Conservation (phyloP, 2,113 vertebrate species). For the Myocastor coypus region DNA sequence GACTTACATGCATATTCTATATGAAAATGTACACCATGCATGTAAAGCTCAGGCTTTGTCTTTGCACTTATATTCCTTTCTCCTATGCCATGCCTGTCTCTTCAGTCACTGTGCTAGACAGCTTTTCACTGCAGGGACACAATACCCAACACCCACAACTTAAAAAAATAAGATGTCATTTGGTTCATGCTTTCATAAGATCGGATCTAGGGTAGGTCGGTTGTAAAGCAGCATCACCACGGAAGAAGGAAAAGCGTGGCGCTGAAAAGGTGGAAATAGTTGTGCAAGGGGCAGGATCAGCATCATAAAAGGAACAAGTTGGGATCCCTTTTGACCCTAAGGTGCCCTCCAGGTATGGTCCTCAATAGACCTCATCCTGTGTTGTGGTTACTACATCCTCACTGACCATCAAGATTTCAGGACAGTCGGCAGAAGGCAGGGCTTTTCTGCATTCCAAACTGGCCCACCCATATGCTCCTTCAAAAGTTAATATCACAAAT, state of each 20-base stretch:
- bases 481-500: neutral
- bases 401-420: neutral
- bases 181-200: neutral
- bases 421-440: too few species aligned
- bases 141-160: neutral
- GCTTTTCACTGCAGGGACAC: neutral
- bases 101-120: neutral
- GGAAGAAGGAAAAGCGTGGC: neutral
- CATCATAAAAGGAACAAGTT: neutral
- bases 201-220: too few species aligned
- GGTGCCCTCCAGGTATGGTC: neutral
- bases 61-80: conserved; percentile 32
- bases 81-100: neutral
- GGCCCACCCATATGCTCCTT: neutral
- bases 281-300: neutral
- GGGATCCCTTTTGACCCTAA: neutral
- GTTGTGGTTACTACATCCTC: neutral
- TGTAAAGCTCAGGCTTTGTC: conserved; percentile 38
- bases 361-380: neutral
- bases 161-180: neutral
- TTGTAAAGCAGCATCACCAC: neutral
- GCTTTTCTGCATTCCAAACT: neutral
- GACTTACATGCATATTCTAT: neutral
- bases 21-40: neutral
- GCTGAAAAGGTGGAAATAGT: neutral